These are phyloP conservation scores for Pangasius macronema DNA, from an alignment of 2,797 vertebrate species.

Conservation along the genomic window DNA sequence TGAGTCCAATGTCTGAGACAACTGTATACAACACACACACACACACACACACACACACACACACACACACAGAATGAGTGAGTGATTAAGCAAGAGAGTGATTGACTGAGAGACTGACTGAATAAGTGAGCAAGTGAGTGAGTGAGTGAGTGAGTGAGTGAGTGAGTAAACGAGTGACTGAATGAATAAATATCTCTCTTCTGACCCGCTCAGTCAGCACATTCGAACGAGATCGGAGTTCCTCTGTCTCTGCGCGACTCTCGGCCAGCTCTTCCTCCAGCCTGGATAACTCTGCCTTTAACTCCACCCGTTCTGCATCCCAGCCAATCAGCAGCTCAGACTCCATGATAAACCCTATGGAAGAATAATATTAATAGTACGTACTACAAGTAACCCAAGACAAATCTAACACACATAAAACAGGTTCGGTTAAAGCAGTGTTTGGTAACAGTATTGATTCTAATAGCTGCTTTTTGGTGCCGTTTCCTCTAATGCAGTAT, in stretches of 20 bases:
- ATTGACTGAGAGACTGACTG: no score
- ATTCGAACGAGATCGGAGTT: slow-evolving; percentile 68
- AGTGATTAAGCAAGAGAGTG: no score
- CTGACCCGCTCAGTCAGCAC: slow-evolving; percentile 73
- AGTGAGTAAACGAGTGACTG: background rate
- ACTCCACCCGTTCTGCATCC: slow-evolving; percentile 67
- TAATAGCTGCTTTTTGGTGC: background rate
- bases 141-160: background rate
- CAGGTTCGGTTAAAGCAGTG: background rate
- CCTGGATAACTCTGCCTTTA: slow-evolving; percentile 67
- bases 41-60: background rate
- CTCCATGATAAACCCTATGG: slow-evolving; percentile 63
- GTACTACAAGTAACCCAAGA: background rate
- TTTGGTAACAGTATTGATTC: background rate
- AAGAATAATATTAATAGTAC: background rate
- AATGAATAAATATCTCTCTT: background rate
- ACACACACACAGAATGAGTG: background rate
- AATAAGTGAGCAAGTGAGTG: background rate
- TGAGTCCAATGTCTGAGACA: slow-evolving; percentile 54
- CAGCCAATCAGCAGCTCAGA: slow-evolving; percentile 61
- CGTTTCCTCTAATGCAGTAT: background rate
- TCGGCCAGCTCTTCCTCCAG: slow-evolving; percentile 72
- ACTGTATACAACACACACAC: slow-evolving; percentile 37
- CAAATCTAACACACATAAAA: background rate
- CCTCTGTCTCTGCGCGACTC: slow-evolving; percentile 69